Conservation (phyloP, 2,797 vertebrate genomes). For the Spinus olivaceus region DNA sequence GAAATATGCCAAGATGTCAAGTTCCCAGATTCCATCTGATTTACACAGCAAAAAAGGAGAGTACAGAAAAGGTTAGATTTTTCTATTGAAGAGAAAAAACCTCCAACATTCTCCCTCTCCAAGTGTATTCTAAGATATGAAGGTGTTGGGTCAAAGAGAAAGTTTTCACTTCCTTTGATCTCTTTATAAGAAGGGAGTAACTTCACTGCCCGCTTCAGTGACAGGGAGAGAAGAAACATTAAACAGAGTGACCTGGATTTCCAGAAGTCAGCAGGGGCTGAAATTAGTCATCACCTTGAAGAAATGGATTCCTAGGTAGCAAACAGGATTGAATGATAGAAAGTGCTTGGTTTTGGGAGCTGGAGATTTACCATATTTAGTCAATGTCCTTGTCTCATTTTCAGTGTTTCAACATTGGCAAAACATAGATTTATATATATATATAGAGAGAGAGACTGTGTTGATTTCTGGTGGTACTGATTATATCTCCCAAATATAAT, state of each 20-base stretch:
- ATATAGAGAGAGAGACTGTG: not conserved
- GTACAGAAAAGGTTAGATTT: not conserved
- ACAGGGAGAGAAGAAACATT: not conserved
- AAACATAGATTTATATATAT: not conserved
- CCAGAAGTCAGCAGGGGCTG: not conserved
- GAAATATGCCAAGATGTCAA: not conserved
- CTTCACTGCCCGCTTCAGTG: not conserved
- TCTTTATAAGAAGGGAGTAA: not conserved
- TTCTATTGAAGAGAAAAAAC: not conserved
- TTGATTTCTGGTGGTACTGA: slow-evolving; percentile 30
- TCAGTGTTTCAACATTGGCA: not conserved
- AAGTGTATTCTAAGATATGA: not conserved
- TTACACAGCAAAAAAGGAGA: not conserved
- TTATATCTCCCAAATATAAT: slow-evolving; percentile 45
- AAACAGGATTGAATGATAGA: not conserved
- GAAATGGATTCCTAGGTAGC: not conserved
- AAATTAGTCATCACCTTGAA: not conserved
- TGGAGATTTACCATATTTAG: slow-evolving; percentile 15
- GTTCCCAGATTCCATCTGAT: not conserved
- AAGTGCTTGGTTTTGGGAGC: not conserved
- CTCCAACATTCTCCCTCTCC: not conserved
- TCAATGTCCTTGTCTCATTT: not conserved
- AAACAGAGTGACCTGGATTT: not conserved
- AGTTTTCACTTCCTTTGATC: not conserved
- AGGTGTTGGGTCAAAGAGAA: not conserved